Evolutionary conservation across 92 coral and sea anemone genomes (phyloP), one percentile per base, ranked within the genome.

Genomic region (Parazoanthus darwini): DNA sequence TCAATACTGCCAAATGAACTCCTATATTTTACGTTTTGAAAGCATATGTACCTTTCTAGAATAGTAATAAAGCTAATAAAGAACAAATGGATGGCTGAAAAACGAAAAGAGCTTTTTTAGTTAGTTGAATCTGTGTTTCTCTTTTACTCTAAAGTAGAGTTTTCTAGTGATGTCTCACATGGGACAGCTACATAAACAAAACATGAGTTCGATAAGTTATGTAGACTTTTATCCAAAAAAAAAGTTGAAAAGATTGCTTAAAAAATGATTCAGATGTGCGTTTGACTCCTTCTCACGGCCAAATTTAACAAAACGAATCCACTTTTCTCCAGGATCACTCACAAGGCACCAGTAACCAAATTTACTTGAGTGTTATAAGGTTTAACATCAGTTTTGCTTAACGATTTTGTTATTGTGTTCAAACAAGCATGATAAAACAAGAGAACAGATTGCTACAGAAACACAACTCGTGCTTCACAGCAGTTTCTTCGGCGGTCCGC

Each of bases 91-190:
- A 76, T 76, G 80, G 80, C 80, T 76, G 80, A 76, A 76, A 76
- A 76, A 76, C 80, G 25, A 76, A 76, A 50, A 76, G 80, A 50
- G 33, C n/a, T 76, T 81, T n/a, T 67, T 80, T 85, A 85, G 23
- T 46, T 16, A 68, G 29, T 85, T 85, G 88, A 80, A 85, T 85
- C 68, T 85, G 88, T 85, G 88, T 85, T 85, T 85, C 77, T 85
- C 77, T 63, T 80, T 85, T 85, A 70, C 50, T 85, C 13, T 70
- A 85, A 85, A 85, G 38, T 8, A 63, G 78, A 46, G 78, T 85
- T 85, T 85, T 63, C 76, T 63, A 85, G 36, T 63, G 43, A 56
- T 46, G 66, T 50, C 44, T 58, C 86, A 82, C 66, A 82, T 16
- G 68, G 33, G 86, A 33, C 86, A 58, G 72, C 86, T 46, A 59